phyloP scores from a whole-genome alignment of 2,888 invertebrate species.

The Alviniconcha strummeri region DNA sequence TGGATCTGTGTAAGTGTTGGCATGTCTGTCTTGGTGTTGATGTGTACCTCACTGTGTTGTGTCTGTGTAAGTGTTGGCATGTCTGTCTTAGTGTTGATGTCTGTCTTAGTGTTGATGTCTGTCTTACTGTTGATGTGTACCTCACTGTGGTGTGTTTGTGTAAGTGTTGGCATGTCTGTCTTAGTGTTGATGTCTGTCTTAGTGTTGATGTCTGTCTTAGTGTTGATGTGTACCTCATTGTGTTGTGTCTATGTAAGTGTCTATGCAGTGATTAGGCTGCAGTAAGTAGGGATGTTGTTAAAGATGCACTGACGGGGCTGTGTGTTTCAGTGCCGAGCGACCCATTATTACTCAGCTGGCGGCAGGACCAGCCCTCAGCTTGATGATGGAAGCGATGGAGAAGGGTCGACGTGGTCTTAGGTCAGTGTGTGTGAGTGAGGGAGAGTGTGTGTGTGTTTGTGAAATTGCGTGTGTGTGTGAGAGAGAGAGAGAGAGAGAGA shows the following conservation, averaged over 20 bases:
- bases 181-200: not conserved
- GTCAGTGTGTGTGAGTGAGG: not conserved
- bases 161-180: too few relatives aligned
- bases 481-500: not conserved
- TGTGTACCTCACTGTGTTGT: slow-evolving; percentile 6
- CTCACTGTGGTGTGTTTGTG: too few relatives aligned
- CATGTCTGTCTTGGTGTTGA: not conserved
- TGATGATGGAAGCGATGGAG: slow-evolving; percentile 25
- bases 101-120: not conserved
- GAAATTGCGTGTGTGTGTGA: not conserved
- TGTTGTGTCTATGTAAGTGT: not conserved
- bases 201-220: too few relatives aligned
- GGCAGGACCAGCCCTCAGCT: slow-evolving; percentile 30
- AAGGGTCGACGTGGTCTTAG: not conserved
- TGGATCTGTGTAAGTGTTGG: not conserved
- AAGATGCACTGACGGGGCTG: too few relatives aligned
- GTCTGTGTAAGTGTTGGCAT: slow-evolving; percentile 14
- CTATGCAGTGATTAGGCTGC: too few relatives aligned
- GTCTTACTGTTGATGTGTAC: not conserved
- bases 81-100: slow-evolving; percentile 1
- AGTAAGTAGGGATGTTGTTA: too few relatives aligned
- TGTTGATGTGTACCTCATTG: not conserved
- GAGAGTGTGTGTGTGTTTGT: not conserved
- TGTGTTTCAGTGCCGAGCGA: slow-evolving; percentile 29
- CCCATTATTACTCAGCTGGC: slow-evolving; percentile 30